A percentile compares a stretch with the other conserved stretches of the same genome.
phyloP scores from a whole-genome alignment of 2,888 invertebrate genomes.

The Synanthedon vespiformis region DNA sequence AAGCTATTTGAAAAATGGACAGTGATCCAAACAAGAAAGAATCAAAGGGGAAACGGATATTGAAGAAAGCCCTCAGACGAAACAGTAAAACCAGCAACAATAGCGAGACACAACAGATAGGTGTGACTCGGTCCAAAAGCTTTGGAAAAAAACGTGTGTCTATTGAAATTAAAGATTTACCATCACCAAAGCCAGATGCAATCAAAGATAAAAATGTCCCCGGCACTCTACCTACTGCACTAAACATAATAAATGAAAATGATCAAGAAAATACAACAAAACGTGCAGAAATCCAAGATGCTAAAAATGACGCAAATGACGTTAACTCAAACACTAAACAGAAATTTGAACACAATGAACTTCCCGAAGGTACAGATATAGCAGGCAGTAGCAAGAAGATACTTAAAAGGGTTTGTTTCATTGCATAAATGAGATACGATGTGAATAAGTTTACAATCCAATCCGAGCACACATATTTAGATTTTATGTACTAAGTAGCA shows the following conservation, averaged over 20 bases:
- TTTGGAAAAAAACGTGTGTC: constrained; percentile 37
- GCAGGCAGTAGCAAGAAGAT: constrained; percentile 31
- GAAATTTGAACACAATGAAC: constrained; percentile 13
- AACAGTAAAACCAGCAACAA: constrained; percentile 44
- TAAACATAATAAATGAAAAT: neutral
- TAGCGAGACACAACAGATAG: constrained; percentile 28
- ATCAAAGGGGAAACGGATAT: constrained; percentile 57
- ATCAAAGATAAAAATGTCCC: constrained; percentile 23
- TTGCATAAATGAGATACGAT: too few species aligned
- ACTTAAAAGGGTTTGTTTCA: constrained; percentile 47
- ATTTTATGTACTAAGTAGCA: too few species aligned
- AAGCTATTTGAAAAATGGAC: constrained; percentile 48
- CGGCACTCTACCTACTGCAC: constrained; percentile 8
- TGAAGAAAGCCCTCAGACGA: constrained; percentile 54
- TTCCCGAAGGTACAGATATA: constrained; percentile 14
- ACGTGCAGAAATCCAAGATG: constrained; percentile 37
- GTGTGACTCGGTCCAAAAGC: constrained; percentile 43
- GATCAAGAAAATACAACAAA: constrained; percentile 19
- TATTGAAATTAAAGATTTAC: constrained; percentile 32
- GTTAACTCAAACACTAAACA: constrained; percentile 14
- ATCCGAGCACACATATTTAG: too few species aligned
- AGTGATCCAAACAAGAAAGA: constrained; percentile 64
- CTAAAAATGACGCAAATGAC: constrained; percentile 27
- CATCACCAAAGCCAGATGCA: constrained; percentile 40
- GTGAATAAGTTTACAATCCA: too few species aligned